Conservation (phyloP, 2,888 invertebrate genomes). For the Petrolisthes cinctipes region DNA sequence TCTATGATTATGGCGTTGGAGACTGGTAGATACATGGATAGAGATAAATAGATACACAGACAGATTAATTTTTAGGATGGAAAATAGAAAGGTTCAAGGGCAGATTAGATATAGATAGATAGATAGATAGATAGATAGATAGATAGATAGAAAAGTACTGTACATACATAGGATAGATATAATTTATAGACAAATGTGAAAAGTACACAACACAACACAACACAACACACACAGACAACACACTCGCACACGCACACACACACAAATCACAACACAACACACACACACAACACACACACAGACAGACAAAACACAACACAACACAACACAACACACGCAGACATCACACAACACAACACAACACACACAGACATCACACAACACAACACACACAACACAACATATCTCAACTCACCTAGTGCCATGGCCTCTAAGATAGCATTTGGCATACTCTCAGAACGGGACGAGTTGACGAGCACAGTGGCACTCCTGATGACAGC, state of each 20-base stretch:
- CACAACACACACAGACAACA: background rate
- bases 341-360: slow-evolving; percentile 2
- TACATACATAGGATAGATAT: too few relatives aligned
- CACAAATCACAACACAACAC: slow-evolving; percentile 3
- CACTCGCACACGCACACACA: slow-evolving; percentile 18
- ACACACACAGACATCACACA: background rate
- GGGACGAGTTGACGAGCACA: slow-evolving; percentile 43
- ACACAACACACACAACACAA: background rate
- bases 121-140: too few relatives aligned
- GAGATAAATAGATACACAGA: background rate
- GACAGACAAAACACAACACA: slow-evolving; percentile 8
- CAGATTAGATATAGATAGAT: too few relatives aligned
- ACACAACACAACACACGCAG: slow-evolving; percentile 12
- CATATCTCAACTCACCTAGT: slow-evolving; percentile 26
- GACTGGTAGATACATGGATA: background rate
- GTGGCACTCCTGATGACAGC: slow-evolving; percentile 37
- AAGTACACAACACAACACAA: background rate
- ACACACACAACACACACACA: slow-evolving; percentile 10
- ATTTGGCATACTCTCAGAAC: slow-evolving; percentile 31
- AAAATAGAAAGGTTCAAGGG: too few relatives aligned
- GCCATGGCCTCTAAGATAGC: slow-evolving; percentile 45
- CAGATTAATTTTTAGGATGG: too few relatives aligned
- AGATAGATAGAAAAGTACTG: too few relatives aligned
- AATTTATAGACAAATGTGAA: background rate
- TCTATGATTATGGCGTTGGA: too few relatives aligned